Conservation (phyloP, 1,140 invertebrate species). For the Micrasema minimum region DNA sequence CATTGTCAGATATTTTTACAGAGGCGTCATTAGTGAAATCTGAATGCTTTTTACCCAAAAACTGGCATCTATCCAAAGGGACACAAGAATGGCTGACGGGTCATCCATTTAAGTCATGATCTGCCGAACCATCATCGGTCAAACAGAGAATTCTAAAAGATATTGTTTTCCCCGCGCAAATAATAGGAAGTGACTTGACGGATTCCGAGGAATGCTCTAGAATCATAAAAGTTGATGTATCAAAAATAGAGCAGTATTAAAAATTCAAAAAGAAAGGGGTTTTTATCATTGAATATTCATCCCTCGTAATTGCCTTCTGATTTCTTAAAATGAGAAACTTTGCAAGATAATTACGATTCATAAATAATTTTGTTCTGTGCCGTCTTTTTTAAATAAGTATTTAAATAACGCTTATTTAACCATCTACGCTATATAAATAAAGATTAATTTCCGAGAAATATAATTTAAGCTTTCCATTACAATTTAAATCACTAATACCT, state of each 20-base stretch:
- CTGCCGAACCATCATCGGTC: constrained; percentile 41
- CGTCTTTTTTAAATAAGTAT: too few species aligned
- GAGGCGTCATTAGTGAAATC: constrained; percentile 45
- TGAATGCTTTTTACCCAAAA: constrained; percentile 44
- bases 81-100: constrained; percentile 43
- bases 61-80: constrained; percentile 43
- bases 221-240: constrained; percentile 1
- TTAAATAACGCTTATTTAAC: too few species aligned
- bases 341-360: too few species aligned
- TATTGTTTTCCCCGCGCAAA: constrained; percentile 31
- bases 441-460: too few species aligned
- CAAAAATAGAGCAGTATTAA: background rate
- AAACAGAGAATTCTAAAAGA: constrained; percentile 28
- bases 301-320: too few species aligned
- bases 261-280: too few species aligned
- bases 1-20: constrained; percentile 21
- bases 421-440: too few species aligned
- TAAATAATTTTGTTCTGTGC: too few species aligned
- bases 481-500: too few species aligned
- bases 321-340: too few species aligned
- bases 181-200: constrained; percentile 25
- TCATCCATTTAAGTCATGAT: constrained; percentile 48
- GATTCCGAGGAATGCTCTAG: background rate
- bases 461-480: too few species aligned
- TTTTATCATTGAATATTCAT: too few species aligned